Evolutionary conservation across 2,797 vertebrate genomes (phyloP), one percentile per base, ranked within the genome.

Genomic region (Eidolon dupreanum): DNA sequence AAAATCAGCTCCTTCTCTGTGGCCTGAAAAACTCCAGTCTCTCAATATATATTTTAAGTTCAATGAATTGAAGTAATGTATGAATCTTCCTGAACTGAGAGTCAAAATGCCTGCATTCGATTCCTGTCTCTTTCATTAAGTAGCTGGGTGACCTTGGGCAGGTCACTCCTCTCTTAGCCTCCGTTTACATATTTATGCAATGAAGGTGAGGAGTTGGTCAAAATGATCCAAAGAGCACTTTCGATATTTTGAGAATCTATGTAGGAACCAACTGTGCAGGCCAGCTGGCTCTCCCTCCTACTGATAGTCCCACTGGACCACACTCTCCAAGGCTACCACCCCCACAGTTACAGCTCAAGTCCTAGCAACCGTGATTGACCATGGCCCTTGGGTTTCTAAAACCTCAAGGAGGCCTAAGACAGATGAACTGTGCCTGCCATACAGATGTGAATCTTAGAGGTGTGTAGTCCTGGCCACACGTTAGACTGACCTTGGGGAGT

Each of bases 21-120:
- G 73, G 53, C 90, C 36, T 88, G 41, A 61, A 84, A 96, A 96
- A 77, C 28, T 68, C 59, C 26, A 95, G 73, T 83, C 85, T 93
- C 53, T 93, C 19, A 13, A 31, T 55, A 77, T 70, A 61, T 88
- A 77, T 38, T 92, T 93, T 92, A 79, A 90, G 51, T 84, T 90
- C 33, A 59, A 26, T 75, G 88, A 53, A 87, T 95, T 92, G 68
- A 93, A 84, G 11, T 51, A 66, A 68, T 91, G 5, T 70, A 46
- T 28, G 71, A 93, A 55, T 41, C 2, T 13, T 82, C 31, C 84
- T 70, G 16, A 82, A 59, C 36, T 90, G 28, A 93, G n/a, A 74
- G 43, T 92, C 89, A 88, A 6, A 94, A 90, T 61, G 24, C 81
- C 63, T 51, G 4, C 12, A 77, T 55, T 92, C 19, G 41, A 71